Conservation (phyloP, 2,888 invertebrate genomes). For the Trilocha varians region DNA sequence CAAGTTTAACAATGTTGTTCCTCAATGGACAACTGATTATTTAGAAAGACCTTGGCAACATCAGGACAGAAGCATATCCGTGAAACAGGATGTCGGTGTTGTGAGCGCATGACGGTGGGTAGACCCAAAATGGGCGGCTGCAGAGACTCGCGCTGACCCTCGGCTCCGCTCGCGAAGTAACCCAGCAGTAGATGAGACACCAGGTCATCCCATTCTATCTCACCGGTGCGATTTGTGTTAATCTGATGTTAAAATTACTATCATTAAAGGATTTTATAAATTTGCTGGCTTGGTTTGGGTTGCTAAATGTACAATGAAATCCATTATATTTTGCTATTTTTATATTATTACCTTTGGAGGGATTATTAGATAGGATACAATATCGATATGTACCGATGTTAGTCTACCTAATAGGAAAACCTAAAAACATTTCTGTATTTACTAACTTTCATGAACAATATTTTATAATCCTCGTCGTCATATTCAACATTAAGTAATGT, state of each 20-base stretch:
- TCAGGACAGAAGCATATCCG: slow-evolving; percentile 77
- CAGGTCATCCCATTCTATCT: slow-evolving; percentile 83
- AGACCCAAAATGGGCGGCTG: slow-evolving; percentile 75
- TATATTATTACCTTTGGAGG: too few relatives aligned
- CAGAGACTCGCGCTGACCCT: slow-evolving; percentile 74
- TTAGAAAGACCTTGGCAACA: slow-evolving; percentile 64
- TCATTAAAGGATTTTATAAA: not conserved
- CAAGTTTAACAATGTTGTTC: too few relatives aligned
- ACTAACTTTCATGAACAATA: slow-evolving; percentile 75
- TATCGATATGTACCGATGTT: too few relatives aligned
- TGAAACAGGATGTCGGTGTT: slow-evolving; percentile 79
- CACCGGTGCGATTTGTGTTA: slow-evolving; percentile 71
- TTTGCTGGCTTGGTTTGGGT: not conserved
- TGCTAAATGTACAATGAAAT: too few relatives aligned
- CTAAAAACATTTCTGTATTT: slow-evolving; percentile 3
- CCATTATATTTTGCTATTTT: too few relatives aligned
- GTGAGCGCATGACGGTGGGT: slow-evolving; percentile 75
- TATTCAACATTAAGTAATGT: slow-evolving; percentile 62
- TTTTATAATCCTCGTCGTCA: slow-evolving; percentile 73
- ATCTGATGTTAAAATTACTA: slow-evolving; percentile 43
- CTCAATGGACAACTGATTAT: too few relatives aligned
- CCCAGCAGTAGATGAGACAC: slow-evolving; percentile 83
- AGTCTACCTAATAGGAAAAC: not conserved
- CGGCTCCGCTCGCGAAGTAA: slow-evolving; percentile 78
- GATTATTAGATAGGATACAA: not conserved